Evolutionary conservation across 2,888 invertebrate species (phyloP), one percentile per base, ranked within the genome.

Genomic region (Polydrusus cervinus): DNA sequence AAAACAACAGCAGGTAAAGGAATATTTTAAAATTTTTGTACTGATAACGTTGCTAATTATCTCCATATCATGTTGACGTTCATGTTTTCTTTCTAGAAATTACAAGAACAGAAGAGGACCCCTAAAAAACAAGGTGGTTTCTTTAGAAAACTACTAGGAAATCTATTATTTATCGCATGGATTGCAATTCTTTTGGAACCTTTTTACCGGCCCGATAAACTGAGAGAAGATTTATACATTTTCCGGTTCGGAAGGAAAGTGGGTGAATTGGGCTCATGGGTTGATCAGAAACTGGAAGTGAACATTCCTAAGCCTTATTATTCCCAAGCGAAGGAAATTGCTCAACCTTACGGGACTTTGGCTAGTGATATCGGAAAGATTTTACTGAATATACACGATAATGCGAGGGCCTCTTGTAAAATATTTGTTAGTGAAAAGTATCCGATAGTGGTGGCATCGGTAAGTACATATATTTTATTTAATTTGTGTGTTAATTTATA

Each of bases 291-390:
- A 89, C 86, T 93, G 25, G 93, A 94, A 81, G 89, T 90, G 30
- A 91, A 91, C 82, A 90, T 91, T 34, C 94, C 94, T 0, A 89
- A 92, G 47, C 93, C 93, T 84, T 91, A 91, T 78, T 91, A 91
- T 78, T 88, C 89, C 43, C 87, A 88, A 61, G 88, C 89, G 0
- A 85, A 88, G 0, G 90, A 91, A 72, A 84, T 89, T 61, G 87
- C 90, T 53, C 89, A 89, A 78, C 93, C 94, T 0, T 93, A 93
- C 80, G 83, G 89, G 1, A 89, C 91, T 81, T 87, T 94, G 14
- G 85, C 89, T 0, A 88, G 88, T 80, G 92, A 94, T 83, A 74
- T 91, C 8, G 88, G 88, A 74, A 87, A 90, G 45, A 75, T 94
- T 25, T 84, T 86, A 0, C 86, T 88, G 61, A 93, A 92, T 82